A percentile compares a stretch with the other conserved stretches of the same genome.
Evolutionary conservation across 2,797 vertebrate species (phyloP).

Genomic region (Benthosema pterotum): DNA sequence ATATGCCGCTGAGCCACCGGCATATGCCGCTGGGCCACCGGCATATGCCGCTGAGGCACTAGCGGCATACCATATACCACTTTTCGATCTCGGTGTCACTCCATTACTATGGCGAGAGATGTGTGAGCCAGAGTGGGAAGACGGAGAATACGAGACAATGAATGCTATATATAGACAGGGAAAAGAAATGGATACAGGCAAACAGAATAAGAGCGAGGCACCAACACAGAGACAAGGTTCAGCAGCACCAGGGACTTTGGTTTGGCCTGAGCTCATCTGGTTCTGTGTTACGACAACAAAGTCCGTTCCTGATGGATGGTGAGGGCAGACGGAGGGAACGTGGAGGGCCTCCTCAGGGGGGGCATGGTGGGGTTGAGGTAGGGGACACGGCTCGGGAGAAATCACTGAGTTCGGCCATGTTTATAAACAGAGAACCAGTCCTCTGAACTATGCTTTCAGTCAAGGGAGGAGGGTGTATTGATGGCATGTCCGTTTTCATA

Average conservation of each 20-base stretch:
- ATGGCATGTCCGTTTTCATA: no score
- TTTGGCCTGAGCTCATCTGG: constrained; percentile 52
- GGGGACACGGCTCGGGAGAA: constrained; percentile 35
- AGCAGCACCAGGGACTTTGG: constrained; percentile 5
- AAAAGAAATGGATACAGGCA: no score
- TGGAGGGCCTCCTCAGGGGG: constrained; percentile 21
- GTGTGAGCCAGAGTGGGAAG: constrained; percentile 8
- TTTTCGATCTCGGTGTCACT: no score
- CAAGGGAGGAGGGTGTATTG: no score
- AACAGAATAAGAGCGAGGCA: no score
- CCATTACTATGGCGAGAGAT: constrained; percentile 4
- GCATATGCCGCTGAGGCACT: no score
- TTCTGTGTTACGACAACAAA: constrained; percentile 31
- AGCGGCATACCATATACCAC: no score
- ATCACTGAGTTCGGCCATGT: constrained; percentile 23
- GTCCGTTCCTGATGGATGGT: constrained; percentile 43
- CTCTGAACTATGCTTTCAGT: constrained; percentile 6
- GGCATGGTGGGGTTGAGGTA: constrained; percentile 32
- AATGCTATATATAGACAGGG: no score
- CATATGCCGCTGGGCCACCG: no score
- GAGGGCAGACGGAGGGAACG: constrained; percentile 42
- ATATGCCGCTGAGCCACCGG: no score
- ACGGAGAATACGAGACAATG: background rate
- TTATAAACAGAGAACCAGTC: constrained; percentile 28
- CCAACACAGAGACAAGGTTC: constrained; percentile 4